These are phyloP conservation scores for Canis aureus DNA, from an alignment of 2,113 vertebrate species.

Conservation along the genomic window DNA sequence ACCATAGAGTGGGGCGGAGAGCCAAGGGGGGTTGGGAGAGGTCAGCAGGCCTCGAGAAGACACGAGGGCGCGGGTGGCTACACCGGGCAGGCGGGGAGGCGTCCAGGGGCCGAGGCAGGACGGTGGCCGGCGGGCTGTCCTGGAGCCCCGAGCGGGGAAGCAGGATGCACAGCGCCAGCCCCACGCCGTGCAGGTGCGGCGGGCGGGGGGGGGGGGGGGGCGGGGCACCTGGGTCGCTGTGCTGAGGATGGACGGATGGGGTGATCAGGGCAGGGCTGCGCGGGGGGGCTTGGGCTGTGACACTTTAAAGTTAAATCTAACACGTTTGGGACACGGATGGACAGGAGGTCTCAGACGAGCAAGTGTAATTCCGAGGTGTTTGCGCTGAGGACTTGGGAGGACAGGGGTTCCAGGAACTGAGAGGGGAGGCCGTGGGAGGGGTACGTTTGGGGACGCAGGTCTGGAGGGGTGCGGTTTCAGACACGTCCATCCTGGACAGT, in stretches of 20 bases:
- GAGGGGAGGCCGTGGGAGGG: background rate
- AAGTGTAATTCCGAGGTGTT: background rate
- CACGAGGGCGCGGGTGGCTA: background rate
- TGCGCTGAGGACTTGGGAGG: background rate
- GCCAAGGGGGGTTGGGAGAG: background rate
- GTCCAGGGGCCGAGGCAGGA: background rate
- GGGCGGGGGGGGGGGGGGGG: too few species aligned
- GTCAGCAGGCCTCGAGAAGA: background rate
- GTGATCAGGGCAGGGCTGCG: background rate
- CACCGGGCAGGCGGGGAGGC: too few species aligned
- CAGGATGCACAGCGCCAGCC: fast-evolving
- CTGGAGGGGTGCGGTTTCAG: background rate
- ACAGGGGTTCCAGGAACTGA: too few species aligned
- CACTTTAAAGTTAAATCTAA: background rate
- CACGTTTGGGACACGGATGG: background rate
- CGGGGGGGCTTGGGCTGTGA: background rate
- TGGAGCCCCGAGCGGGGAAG: background rate
- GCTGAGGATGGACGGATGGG: background rate
- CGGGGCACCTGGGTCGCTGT: background rate
- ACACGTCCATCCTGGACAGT: background rate
- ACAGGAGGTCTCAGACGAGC: too few species aligned
- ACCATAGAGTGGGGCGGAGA: background rate
- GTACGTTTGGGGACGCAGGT: background rate
- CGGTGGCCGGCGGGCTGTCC: background rate
- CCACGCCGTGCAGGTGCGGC: too few species aligned